Evolutionary conservation across 2,888 invertebrate genomes (phyloP), one percentile per base, ranked within the genome.

Genomic region (Chironomus tentans): DNA sequence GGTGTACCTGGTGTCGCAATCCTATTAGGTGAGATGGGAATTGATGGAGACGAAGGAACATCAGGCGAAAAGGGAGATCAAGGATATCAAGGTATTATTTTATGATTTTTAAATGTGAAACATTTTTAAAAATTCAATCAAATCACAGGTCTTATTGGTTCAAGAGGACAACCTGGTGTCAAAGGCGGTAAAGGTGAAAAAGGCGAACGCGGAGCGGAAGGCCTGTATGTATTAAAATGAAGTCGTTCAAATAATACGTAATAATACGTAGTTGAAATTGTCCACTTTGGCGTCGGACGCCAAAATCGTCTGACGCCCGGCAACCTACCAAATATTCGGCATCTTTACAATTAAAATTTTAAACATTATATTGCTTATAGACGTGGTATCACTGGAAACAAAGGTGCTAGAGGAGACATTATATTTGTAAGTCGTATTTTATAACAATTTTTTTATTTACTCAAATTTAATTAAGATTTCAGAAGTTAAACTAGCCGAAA

Each of bases 81-180:
- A 65, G 65, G 91, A 38, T 38, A 10, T 38, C 38, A 38, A 10
- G 38, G 38, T 38, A 38, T 38, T 38, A 2, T 38, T 28, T 10
- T 38, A 38, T 38, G 10, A 38, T 10, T 38, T 28, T 4, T 4
- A 4, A 28, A 28, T 4, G 5, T 4, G 2, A 38, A 10, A 38
- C 10, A 38, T 38, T 38, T 38, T 10, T 10, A 38, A 10, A 10
- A 38, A 10, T 38, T 10, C 10, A 10, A 10, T 2, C 10, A 38
- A 10, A 38, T 38, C 73, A 79, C 82, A 38, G 91, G 91, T 10
- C 83, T 84, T 3, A 84, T 83, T 46, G 91, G 91, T 28, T 79
- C 83, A 2, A 83, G 83, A 79, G 91, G 91, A 46, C 80, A 88
- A 68, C 84, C 88, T 46, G 92, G 89, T 4, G 82, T 80, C 3